These are phyloP conservation scores for Oscheius onirici DNA, from an alignment of 2,888 invertebrate genomes.

Conservation along the genomic window DNA sequence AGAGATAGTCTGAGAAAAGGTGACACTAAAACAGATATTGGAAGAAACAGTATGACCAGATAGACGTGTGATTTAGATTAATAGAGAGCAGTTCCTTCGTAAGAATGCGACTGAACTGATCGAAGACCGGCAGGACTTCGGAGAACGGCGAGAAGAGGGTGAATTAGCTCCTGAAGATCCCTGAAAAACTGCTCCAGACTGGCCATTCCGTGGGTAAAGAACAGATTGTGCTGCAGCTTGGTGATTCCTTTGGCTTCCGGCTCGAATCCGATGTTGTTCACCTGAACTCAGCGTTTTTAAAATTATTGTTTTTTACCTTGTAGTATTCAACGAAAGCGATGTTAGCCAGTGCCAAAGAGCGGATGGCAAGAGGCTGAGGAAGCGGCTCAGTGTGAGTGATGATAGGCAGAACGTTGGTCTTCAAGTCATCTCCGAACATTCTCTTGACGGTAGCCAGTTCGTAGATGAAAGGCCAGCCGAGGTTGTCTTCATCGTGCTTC, in stretches of 20 bases:
- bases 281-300: slow-evolving; percentile 24
- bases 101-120: slow-evolving; percentile 7
- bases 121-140: slow-evolving; percentile 19
- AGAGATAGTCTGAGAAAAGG: too few species aligned
- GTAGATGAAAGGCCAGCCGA: slow-evolving; percentile 64
- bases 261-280: slow-evolving; percentile 61
- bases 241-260: slow-evolving; percentile 46
- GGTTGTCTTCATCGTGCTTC: slow-evolving; percentile 53
- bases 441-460: slow-evolving; percentile 63
- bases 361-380: slow-evolving; percentile 63
- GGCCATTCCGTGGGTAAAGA: slow-evolving; percentile 60
- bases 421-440: slow-evolving; percentile 65
- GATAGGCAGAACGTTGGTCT: slow-evolving; percentile 64
- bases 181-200: slow-evolving; percentile 58
- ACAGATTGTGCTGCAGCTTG: slow-evolving; percentile 61
- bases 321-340: slow-evolving; percentile 65
- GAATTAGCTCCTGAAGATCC: slow-evolving; percentile 61
- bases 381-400: slow-evolving; percentile 64
- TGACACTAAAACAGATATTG: not conserved
- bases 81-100: slow-evolving; percentile 30
- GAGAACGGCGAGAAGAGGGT: slow-evolving; percentile 61
- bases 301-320: slow-evolving; percentile 42
- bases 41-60: slow-evolving; percentile 1
- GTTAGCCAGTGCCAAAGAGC: slow-evolving; percentile 60
- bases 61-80: slow-evolving; percentile 1